These are phyloP conservation scores for Pseudochaenichthys georgianus DNA, from an alignment of 2,797 vertebrate genomes.

Conservation along the genomic window DNA sequence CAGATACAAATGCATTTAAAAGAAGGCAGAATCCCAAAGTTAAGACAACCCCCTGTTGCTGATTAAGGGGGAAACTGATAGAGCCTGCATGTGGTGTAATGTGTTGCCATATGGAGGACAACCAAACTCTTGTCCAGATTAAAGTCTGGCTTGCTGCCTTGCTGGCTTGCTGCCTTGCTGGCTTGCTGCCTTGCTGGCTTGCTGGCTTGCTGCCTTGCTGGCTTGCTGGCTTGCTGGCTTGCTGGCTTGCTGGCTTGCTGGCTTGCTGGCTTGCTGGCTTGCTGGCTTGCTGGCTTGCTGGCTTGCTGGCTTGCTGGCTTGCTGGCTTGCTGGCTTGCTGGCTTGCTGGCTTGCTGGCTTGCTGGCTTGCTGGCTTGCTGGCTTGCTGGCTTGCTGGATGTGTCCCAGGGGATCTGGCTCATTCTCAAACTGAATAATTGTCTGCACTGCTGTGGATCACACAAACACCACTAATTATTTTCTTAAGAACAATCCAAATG, in stretches of 20 bases:
- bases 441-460: constrained; percentile 45
- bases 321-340: background rate
- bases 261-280: background rate
- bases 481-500: background rate
- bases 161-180: no score
- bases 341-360: no score
- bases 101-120: constrained; percentile 59
- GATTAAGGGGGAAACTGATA: constrained; percentile 38
- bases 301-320: constrained; percentile 11
- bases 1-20: background rate
- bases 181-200: no score
- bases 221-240: no score
- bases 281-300: no score
- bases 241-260: background rate
- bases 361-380: background rate
- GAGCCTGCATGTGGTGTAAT: constrained; percentile 53
- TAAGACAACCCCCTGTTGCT: constrained; percentile 15
- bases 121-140: constrained; percentile 62
- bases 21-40: background rate
- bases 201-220: constrained; percentile 17
- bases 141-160: constrained; percentile 37
- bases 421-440: constrained; percentile 45
- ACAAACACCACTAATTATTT: constrained; percentile 9
- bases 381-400: constrained; percentile 34
- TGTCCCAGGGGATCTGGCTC: constrained; percentile 41